Evolutionary conservation across 2,888 invertebrate species (phyloP).

Genomic region (Muscina levida): DNA sequence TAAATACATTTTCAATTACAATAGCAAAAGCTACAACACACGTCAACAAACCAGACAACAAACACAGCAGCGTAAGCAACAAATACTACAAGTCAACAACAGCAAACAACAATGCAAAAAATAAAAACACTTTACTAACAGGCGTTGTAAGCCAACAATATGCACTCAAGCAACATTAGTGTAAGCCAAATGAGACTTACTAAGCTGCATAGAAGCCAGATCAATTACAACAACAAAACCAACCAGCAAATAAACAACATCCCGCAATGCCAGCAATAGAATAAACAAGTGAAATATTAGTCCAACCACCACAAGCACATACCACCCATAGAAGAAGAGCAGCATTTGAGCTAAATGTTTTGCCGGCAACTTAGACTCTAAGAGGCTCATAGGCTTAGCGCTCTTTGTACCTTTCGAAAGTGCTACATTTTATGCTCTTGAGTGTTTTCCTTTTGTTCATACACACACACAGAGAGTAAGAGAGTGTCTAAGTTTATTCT

Average conservation of each 20-base stretch:
- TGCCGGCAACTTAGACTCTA: neutral
- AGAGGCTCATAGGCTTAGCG: neutral
- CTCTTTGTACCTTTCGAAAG: neutral
- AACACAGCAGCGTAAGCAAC: slow-evolving; percentile 15
- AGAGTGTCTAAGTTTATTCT: slow-evolving; percentile 5
- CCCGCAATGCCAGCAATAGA: too few species aligned
- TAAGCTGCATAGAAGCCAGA: too few species aligned
- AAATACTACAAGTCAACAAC: neutral
- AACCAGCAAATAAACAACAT: too few species aligned
- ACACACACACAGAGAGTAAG: too few species aligned
- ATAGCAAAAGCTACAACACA: slow-evolving; percentile 35
- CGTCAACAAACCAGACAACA: slow-evolving; percentile 24
- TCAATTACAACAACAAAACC: neutral
- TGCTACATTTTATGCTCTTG: slow-evolving; percentile 43
- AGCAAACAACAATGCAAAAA: neutral
- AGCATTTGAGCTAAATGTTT: slow-evolving; percentile 1
- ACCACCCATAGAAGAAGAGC: too few species aligned
- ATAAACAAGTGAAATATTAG: neutral
- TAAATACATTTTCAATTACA: slow-evolving; percentile 59
- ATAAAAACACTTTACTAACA: neutral
- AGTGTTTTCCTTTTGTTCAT: slow-evolving; percentile 45
- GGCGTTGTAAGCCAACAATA: too few species aligned
- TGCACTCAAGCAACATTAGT: too few species aligned
- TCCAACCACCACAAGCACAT: slow-evolving; percentile 10
- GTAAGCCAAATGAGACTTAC: too few species aligned